Percentiles rank a stretch among this genome's conserved stretches.
Conservation (phyloP, 2,797 vertebrate genomes). For the Eospalax fontanierii region DNA sequence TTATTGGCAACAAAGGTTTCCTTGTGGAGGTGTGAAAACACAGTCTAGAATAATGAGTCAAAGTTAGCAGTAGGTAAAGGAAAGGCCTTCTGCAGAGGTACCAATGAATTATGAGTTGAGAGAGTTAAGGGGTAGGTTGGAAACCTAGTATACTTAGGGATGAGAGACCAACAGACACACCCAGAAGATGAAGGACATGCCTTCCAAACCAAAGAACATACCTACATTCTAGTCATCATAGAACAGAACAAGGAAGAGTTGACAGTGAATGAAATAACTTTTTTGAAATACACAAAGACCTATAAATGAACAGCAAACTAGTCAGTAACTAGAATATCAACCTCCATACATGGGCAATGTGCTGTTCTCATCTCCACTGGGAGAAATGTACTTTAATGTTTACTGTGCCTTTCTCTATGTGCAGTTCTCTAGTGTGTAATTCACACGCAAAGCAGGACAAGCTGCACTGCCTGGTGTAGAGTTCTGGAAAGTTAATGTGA, state of each 20-base stretch:
- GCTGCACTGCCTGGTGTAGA: neutral
- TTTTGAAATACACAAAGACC: too few relatives aligned
- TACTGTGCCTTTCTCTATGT: too few relatives aligned
- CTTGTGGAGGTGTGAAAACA: neutral
- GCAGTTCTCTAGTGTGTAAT: neutral
- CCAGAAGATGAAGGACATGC: neutral
- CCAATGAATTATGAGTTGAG: neutral
- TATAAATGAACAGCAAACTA: too few relatives aligned
- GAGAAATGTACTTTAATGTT: too few relatives aligned
- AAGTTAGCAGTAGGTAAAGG: neutral
- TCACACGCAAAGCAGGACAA: neutral
- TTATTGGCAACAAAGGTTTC: neutral
- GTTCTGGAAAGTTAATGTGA: neutral
- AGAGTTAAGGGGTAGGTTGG: neutral
- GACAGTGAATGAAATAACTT: too few relatives aligned
- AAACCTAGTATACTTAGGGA: neutral
- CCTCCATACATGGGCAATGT: too few relatives aligned
- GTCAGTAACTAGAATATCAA: too few relatives aligned
- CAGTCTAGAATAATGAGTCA: neutral
- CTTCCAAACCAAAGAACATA: neutral
- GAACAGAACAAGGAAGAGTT: too few relatives aligned
- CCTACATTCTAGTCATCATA: too few relatives aligned
- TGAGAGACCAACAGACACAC: accelerated
- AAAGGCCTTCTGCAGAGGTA: neutral
- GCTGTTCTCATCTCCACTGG: too few relatives aligned